Percentiles rank a stretch among this genome's conserved stretches.
Evolutionary conservation across 1,140 invertebrate genomes (phyloP).

Genomic region (Eumaeus atala): DNA sequence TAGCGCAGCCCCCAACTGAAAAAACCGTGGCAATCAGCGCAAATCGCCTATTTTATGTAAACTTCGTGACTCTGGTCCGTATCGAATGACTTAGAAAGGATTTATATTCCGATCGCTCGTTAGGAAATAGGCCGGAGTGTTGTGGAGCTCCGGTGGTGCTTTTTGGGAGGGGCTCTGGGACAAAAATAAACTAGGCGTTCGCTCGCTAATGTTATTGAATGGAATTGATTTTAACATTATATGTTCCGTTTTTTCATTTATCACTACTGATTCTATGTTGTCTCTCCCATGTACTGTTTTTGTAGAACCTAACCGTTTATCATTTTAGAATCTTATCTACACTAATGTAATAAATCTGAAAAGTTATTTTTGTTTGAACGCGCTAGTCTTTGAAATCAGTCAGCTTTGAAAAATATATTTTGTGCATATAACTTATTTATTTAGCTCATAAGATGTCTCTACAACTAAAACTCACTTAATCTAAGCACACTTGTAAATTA

Average conservation of each 20-base stretch:
- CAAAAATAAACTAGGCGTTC: constrained; percentile 46
- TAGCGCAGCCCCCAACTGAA: constrained; percentile 39
- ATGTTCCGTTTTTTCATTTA: neutral
- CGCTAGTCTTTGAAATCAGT: no score
- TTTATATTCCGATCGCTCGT: constrained; percentile 54
- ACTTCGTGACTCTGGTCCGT: constrained; percentile 69
- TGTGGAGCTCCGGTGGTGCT: constrained; percentile 49
- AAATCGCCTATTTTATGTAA: constrained; percentile 73
- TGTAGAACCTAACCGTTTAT: no score
- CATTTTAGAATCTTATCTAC: no score
- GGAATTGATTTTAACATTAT: neutral
- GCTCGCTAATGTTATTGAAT: constrained; percentile 16
- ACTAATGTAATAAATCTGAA: no score
- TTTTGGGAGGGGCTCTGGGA: constrained; percentile 31
- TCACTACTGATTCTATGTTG: neutral
- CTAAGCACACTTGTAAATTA: no score
- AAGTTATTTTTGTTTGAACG: no score
- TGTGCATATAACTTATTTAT: no score
- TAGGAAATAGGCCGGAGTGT: constrained; percentile 54
- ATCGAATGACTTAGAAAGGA: constrained; percentile 73
- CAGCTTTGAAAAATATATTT: no score
- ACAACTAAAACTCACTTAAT: no score
- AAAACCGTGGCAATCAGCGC: constrained; percentile 61
- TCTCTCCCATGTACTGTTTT: no score
- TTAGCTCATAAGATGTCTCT: no score